Evolutionary conservation across 2,797 vertebrate species (phyloP).

Genomic region (Paramormyrops hopkinsi): DNA sequence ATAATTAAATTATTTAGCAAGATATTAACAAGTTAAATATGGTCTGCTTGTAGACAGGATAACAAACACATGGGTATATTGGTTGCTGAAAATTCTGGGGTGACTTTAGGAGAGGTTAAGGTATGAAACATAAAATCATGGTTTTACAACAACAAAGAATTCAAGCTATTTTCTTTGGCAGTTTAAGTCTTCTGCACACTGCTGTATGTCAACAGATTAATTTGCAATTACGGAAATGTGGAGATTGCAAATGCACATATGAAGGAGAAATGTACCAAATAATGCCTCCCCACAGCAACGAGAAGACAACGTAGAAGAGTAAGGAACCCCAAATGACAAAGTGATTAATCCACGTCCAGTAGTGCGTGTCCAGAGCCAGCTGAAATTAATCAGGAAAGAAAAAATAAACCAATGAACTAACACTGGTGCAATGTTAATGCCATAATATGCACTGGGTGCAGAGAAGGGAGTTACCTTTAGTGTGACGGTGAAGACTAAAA

Average conservation of each 20-base stretch:
- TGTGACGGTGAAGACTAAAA: constrained; percentile 90
- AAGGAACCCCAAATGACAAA: constrained; percentile 96
- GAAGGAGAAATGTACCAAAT: constrained; percentile 71
- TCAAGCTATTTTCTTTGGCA: neutral
- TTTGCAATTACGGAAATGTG: neutral
- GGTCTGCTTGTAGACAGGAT: neutral
- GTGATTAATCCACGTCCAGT: constrained; percentile 99
- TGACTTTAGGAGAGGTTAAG: neutral
- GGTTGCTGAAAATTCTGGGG: neutral
- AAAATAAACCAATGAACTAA: neutral
- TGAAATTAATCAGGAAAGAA: constrained; percentile 36
- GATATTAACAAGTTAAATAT: neutral
- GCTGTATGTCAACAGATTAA: neutral
- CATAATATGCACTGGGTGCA: neutral
- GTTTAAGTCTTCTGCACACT: neutral
- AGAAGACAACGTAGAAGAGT: constrained; percentile 89
- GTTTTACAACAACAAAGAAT: neutral
- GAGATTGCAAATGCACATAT: neutral
- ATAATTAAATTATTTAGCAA: neutral
- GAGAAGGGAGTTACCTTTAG: constrained; percentile 73
- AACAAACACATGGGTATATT: neutral
- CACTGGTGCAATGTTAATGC: neutral
- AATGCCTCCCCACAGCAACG: constrained; percentile 92
- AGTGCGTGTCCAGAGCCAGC: constrained; percentile 91
- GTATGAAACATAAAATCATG: neutral